Evolutionary conservation across 2,888 invertebrate species (phyloP).

Genomic region (Lithophane socia): DNA sequence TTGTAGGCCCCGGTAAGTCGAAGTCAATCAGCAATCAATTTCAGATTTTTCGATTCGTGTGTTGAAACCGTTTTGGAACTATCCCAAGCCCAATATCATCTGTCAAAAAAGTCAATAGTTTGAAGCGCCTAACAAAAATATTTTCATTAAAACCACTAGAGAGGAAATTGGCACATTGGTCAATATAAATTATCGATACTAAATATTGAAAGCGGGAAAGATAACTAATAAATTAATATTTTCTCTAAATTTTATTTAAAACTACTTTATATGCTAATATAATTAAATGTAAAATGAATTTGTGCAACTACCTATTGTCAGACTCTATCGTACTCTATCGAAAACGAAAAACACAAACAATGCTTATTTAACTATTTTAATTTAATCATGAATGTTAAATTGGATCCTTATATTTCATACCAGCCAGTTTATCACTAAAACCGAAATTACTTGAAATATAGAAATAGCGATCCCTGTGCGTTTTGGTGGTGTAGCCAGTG

Average conservation of each 20-base stretch:
- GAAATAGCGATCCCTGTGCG: not conserved
- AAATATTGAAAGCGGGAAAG: constrained; percentile 1
- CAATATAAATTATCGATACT: constrained; percentile 10
- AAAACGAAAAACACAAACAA: not conserved
- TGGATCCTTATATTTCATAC: not conserved
- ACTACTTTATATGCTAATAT: no score
- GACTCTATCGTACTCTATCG: not conserved
- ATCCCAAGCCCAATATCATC: constrained; percentile 38
- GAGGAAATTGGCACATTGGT: constrained; percentile 28
- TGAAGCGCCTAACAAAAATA: constrained; percentile 45
- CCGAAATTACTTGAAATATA: not conserved
- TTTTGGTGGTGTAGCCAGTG: no score
- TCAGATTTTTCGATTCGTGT: not conserved
- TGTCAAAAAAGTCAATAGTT: constrained; percentile 32
- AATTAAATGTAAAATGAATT: not conserved
- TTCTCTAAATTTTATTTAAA: not conserved
- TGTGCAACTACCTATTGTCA: not conserved
- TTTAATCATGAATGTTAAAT: constrained; percentile 2
- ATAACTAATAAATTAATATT: not conserved
- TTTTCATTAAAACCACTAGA: constrained; percentile 23
- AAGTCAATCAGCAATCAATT: not conserved
- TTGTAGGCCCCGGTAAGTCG: no score
- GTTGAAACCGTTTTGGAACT: constrained; percentile 26
- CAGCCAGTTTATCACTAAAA: not conserved
- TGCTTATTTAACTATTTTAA: not conserved